phyloP scores from a whole-genome alignment of 2,888 invertebrate species.

The Dinocampus coccinellae region DNA sequence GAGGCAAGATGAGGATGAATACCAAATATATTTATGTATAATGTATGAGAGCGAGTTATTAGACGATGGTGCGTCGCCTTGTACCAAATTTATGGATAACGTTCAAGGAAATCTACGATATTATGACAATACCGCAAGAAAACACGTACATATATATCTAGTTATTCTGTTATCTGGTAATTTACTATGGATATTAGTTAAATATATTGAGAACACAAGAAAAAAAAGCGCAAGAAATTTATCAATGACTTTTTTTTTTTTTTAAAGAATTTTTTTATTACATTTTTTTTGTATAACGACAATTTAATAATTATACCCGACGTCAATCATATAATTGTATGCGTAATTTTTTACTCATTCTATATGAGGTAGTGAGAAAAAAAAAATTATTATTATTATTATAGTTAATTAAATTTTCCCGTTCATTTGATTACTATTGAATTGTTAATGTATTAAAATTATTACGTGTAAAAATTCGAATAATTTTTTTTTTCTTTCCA shows the following conservation, averaged over 20 bases:
- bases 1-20: slow-evolving; percentile 44
- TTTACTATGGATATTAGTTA: background rate
- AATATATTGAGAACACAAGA: background rate
- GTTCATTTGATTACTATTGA: background rate
- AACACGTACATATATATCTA: background rate
- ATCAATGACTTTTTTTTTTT: background rate
- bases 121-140: background rate
- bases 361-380: background rate
- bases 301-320: too few species aligned
- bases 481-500: background rate
- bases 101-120: slow-evolving; percentile 41
- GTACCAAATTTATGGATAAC: slow-evolving; percentile 48
- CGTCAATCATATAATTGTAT: too few species aligned
- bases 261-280: too few species aligned
- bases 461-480: background rate
- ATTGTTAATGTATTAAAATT: background rate
- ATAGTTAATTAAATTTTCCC: background rate
- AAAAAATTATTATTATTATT: background rate
- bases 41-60: slow-evolving; percentile 48
- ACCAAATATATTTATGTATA: slow-evolving; percentile 47
- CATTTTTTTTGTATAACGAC: too few species aligned
- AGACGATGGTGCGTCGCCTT: slow-evolving; percentile 43
- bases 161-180: background rate
- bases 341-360: too few species aligned
- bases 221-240: background rate